Percentiles rank a stretch among this genome's conserved stretches.
These are phyloP conservation scores for Homarus gammarus DNA, from an alignment of 2,888 invertebrate genomes.

Conservation along the genomic window DNA sequence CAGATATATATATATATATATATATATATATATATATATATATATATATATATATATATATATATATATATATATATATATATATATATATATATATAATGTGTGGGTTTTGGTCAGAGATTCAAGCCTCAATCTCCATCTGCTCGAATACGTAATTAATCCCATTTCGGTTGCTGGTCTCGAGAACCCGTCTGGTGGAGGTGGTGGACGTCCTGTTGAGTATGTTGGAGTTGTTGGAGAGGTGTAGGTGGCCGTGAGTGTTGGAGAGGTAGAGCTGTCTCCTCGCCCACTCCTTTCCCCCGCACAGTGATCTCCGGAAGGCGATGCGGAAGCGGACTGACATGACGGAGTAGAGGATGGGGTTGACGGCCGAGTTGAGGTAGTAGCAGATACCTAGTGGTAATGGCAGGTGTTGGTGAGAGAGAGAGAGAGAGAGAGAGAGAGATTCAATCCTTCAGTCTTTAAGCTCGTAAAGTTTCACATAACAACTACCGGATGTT, in stretches of 20 bases:
- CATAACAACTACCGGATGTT: too few relatives aligned
- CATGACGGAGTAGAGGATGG: constrained; percentile 71
- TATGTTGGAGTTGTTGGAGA: constrained; percentile 54
- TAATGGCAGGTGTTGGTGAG: neutral
- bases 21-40: too few relatives aligned
- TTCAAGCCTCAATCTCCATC: constrained; percentile 56
- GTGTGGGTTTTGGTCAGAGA: neutral
- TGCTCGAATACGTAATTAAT: constrained; percentile 48
- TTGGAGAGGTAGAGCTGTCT: constrained; percentile 58
- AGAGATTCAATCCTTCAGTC: too few relatives aligned
- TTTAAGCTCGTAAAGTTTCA: too few relatives aligned
- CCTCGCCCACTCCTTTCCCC: constrained; percentile 63
- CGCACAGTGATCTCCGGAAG: constrained; percentile 60
- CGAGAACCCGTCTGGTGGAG: constrained; percentile 27
- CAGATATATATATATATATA: too few relatives aligned
- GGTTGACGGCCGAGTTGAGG: constrained; percentile 71
- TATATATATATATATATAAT: constrained; percentile 1
- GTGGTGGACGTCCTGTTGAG: constrained; percentile 52
- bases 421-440: neutral
- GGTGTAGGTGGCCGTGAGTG: constrained; percentile 43
- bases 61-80: too few relatives aligned
- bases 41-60: too few relatives aligned
- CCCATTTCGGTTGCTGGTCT: constrained; percentile 36
- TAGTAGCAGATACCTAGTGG: constrained; percentile 61
- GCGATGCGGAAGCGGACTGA: constrained; percentile 69